Base-by-base conservation (phyloP, 2,113 vertebrate species). In the Hippocampus mohnikei region DNA sequence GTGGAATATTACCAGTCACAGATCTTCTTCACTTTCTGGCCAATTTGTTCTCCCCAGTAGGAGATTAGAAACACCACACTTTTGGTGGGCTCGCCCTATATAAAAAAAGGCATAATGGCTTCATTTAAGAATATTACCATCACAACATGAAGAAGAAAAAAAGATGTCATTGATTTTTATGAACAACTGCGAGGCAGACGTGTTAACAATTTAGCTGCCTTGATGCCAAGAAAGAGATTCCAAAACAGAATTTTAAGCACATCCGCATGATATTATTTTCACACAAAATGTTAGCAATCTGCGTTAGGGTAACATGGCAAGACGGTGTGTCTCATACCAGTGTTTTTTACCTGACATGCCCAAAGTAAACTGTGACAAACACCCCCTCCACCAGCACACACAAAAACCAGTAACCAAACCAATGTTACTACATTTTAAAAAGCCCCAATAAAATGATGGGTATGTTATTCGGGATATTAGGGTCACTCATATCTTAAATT, bases 1-100 rank as follows among this genome's bases (percentile, higher is more conserved):
- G 25, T 42, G n/a, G 10, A 70, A 67, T 73, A 61, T 95, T 93
- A 98, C 96, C 96, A 98, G 58, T 99, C 96, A 79, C 96, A 98
- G 58, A 99, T 98, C 91, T 97, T 99, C 92, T 96, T 99, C 18
- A 99, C 95, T 89, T 99, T 99, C 83, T 98, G 95, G 44, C 96
- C 96, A 13, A 99, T 96, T 82, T 97, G 95, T 21, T 98, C 97
- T 52, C 96, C 97, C 96, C 96, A 99, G 61, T 96, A 98, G 40
- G 96, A 98, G 64, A 99, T 94, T 50, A 98, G 89, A 84, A 99
- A 99, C 71, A 96, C 96, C 53, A 95, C 92, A 87, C 94, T 95
- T 62, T 94, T 97, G 13, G 93, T 93, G 29, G 86, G 89, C 81
- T 98, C 95, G 0, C 95, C 95, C 96, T n/a, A n/a, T 98, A 77